Evolutionary conservation across 2,797 vertebrate species (phyloP), one percentile per base, ranked within the genome.

Genomic region (Cercopithecus hamlyni): DNA sequence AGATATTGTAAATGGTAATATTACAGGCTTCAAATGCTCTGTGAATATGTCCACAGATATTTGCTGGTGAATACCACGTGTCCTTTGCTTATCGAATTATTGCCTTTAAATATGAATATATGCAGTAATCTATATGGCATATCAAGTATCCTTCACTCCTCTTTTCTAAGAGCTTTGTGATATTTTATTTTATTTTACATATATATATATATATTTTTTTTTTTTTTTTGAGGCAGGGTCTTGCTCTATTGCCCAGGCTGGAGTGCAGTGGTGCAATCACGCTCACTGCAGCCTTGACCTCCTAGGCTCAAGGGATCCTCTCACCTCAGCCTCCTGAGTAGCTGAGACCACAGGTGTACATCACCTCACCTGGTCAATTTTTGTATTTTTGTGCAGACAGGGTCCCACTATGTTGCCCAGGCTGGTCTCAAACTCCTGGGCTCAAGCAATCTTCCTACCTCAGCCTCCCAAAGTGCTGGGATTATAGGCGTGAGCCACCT

Each of bases 191-290:
- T 61, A 64, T 64, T 64, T 30, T 61, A 61, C 5, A 2, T 27
- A 13, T 27, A 33, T 64, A 4, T 33, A 7, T 33, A 15, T 30
- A 33, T 33, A 13, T 30, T 2, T 58, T 1, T 61, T 61, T 30
- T 33, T 30, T 61, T 30, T 64, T 33, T 64, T 33, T n/a, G 64
- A 67, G 64, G n/a, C 15, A 67, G 15, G 7, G 33, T 67, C 64
- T 67, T 67, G 64, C 64, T n/a, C 33, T 19, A 1, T 67, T n/a
- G 33, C 15, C 33, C 15, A 67, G 64, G 64, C 64, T n/a, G 33
- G 7, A n/a, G 33, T n/a, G 15, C 33, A n/a, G 33, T n/a, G 30
- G 14, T 67, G 7, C 2, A 0, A n/a, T n/a, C 64, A 19, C 0
- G 15, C 33, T 67, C 33, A 67, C 33, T n/a, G 33, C 7, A 67